Conservation (phyloP, 2,888 invertebrate genomes). For the Scaptomyza caliginosa region DNA sequence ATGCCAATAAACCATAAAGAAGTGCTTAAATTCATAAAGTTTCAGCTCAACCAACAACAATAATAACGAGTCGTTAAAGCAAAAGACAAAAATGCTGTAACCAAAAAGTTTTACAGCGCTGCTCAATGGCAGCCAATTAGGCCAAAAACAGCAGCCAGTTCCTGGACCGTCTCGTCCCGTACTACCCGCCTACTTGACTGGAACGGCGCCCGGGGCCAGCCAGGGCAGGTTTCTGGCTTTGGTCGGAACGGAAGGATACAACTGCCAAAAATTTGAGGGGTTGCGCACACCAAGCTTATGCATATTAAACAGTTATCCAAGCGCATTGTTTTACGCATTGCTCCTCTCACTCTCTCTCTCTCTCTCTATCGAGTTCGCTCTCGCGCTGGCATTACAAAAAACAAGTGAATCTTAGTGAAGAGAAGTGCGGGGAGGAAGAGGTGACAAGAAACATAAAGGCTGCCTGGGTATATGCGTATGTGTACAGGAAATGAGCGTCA, state of each 20-base stretch:
- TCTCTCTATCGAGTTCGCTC: neutral
- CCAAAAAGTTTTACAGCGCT: conserved; percentile 52
- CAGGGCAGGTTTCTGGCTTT: conserved; percentile 32
- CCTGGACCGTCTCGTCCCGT: neutral
- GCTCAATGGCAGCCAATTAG: conserved; percentile 73
- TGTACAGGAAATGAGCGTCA: conserved; percentile 67
- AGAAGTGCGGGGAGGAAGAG: neutral
- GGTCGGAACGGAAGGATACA: conserved; percentile 42
- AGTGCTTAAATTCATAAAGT: conserved; percentile 24
- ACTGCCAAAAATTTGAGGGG: conserved; percentile 37
- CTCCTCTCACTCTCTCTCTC: neutral
- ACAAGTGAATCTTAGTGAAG: neutral
- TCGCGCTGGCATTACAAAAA: neutral
- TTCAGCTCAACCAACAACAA: neutral
- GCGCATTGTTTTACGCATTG: conserved; percentile 29
- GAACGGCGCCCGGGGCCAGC: conserved; percentile 37
- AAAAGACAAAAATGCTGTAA: conserved; percentile 41
- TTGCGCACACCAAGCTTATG: conserved; percentile 62
- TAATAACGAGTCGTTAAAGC: conserved; percentile 22
- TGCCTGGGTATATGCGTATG: conserved; percentile 15
- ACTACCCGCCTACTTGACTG: conserved; percentile 4
- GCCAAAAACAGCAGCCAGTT: conserved; percentile 55
- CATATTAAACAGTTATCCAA: conserved; percentile 76
- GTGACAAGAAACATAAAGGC: neutral
- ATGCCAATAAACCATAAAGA: conserved; percentile 12